These are phyloP conservation scores for Lathamus discolor DNA, from an alignment of 2,113 vertebrate species.

Conservation along the genomic window DNA sequence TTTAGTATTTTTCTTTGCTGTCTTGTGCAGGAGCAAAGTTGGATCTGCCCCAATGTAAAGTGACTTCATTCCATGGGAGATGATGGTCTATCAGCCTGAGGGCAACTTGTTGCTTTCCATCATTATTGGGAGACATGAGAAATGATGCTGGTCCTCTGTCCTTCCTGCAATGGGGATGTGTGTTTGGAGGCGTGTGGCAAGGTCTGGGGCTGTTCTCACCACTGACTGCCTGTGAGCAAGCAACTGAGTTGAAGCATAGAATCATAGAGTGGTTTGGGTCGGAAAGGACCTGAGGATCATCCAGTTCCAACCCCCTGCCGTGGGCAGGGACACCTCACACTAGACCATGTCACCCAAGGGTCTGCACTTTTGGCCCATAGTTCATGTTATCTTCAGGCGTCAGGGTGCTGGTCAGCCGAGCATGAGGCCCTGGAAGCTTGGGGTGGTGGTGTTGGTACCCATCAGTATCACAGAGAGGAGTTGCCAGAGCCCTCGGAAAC, in stretches of 20 bases:
- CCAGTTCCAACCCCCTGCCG: background rate
- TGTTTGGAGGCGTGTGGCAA: background rate
- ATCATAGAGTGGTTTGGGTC: background rate
- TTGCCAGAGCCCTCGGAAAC: background rate
- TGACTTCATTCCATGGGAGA: rapidly evolving
- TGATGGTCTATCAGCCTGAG: background rate
- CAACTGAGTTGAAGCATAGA: background rate
- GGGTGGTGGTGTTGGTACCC: background rate
- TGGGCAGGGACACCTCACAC: background rate
- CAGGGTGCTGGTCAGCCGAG: background rate
- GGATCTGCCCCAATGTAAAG: background rate
- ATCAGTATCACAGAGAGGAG: background rate
- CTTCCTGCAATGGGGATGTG: background rate
- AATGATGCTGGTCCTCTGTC: rapidly evolving
- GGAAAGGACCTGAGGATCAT: background rate
- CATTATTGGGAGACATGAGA: rapidly evolving
- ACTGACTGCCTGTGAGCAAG: rapidly evolving
- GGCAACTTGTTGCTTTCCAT: rapidly evolving
- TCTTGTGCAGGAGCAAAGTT: background rate
- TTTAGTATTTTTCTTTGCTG: background rate
- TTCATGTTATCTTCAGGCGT: background rate
- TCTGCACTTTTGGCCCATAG: background rate
- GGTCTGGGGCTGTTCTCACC: background rate
- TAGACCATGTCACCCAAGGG: background rate
- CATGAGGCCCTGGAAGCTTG: rapidly evolving